A percentile compares a stretch with the other conserved stretches of the same genome.
Conservation (phyloP, 2,113 vertebrate species). For the Psilopogon haemacephalus region DNA sequence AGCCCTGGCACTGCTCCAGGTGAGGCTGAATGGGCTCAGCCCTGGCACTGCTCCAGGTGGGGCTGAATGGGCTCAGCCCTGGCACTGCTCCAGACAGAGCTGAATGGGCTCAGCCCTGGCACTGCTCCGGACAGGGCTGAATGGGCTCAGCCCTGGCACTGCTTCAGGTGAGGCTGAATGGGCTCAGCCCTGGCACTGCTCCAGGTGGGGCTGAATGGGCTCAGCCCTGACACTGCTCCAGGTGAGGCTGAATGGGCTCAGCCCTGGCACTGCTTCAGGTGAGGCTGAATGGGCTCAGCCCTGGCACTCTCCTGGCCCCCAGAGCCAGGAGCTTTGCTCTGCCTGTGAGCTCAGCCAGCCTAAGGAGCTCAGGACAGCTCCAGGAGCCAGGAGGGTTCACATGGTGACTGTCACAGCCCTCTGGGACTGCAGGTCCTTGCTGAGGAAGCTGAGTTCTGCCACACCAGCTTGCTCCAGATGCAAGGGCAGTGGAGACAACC, state of each 20-base stretch:
- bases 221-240: neutral
- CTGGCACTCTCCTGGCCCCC: no score
- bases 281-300: rapidly evolving
- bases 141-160: no score
- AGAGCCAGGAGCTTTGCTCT: neutral
- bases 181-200: neutral
- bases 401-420: neutral
- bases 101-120: rapidly evolving
- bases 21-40: rapidly evolving
- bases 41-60: rapidly evolving
- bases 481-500: neutral
- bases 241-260: rapidly evolving
- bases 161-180: no score
- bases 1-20: neutral
- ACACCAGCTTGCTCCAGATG: neutral
- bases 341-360: neutral
- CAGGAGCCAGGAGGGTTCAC: neutral
- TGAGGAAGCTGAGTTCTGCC: neutral
- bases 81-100: rapidly evolving
- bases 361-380: neutral
- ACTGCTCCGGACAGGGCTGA: rapidly evolving
- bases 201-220: rapidly evolving
- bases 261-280: rapidly evolving
- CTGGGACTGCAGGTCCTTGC: neutral
- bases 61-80: rapidly evolving